Evolutionary conservation across 2,113 vertebrate species (phyloP).

Genomic region (Odontophorus gujanensis): DNA sequence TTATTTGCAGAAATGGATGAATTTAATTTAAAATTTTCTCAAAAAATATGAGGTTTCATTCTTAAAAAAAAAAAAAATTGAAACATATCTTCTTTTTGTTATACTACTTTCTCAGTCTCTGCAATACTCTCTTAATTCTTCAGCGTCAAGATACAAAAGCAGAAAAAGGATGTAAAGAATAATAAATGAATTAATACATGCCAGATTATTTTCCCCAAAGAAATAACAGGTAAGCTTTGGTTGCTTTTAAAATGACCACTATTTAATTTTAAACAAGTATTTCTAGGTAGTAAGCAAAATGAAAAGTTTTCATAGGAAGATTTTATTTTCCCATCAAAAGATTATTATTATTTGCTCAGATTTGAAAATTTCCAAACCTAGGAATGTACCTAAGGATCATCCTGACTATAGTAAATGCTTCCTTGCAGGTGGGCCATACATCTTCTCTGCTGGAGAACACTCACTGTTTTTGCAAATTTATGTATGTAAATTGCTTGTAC

Average conservation of each 20-base stretch:
- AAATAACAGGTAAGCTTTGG: neutral
- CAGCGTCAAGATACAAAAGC: neutral
- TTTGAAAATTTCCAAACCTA: neutral
- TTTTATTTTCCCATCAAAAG: neutral
- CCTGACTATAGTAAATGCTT: neutral
- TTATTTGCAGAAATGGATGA: neutral
- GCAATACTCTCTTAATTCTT: neutral
- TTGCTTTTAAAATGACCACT: fast-evolving
- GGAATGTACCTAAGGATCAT: neutral
- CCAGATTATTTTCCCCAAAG: neutral
- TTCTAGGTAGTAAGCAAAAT: neutral
- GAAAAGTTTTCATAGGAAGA: neutral
- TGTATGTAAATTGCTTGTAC: neutral
- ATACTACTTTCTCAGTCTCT: neutral
- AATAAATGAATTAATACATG: neutral
- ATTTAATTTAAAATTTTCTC: neutral
- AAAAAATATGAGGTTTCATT: neutral
- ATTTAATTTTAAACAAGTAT: neutral
- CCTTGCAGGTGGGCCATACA: neutral
- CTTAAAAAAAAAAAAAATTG: neutral
- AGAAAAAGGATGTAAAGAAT: neutral
- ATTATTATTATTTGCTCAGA: neutral
- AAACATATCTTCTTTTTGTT: fast-evolving
- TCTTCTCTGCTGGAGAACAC: neutral
- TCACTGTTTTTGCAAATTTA: neutral